phyloP scores from a whole-genome alignment of 2,113 vertebrate genomes.

The Notarius lentiginosus region DNA sequence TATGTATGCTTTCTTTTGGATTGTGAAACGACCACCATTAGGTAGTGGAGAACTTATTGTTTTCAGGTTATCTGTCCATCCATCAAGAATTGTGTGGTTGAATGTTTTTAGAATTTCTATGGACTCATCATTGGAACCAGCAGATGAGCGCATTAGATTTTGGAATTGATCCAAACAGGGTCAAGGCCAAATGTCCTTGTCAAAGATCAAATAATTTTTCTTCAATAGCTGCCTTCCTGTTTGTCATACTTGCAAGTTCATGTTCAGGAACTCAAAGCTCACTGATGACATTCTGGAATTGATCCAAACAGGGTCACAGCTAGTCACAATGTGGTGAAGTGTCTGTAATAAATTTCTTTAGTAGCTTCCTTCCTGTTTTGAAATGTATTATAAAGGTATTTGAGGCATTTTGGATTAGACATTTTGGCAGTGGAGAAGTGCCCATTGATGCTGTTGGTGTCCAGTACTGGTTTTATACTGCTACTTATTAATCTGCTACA shows the following conservation, averaged over 20 bases:
- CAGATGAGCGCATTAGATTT: background rate
- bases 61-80: background rate
- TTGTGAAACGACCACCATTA: constrained; percentile 9
- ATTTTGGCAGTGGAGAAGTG: background rate
- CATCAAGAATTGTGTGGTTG: background rate
- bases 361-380: background rate
- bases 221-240: background rate
- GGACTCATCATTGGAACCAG: background rate
- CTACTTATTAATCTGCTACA: background rate
- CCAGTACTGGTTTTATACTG: background rate
- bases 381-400: background rate
- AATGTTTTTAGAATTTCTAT: background rate
- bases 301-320: background rate
- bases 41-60: background rate
- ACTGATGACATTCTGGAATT: background rate
- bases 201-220: background rate
- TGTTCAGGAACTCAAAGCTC: background rate
- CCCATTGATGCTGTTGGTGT: background rate
- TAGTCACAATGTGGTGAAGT: background rate
- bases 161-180: background rate
- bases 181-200: background rate
- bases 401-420: background rate
- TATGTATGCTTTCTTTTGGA: background rate
- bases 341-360: background rate
- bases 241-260: background rate